A percentile compares a stretch with the other conserved stretches of the same genome.
phyloP scores from a whole-genome alignment of 53 echinoderm and acorn worm genomes.

The Crossaster papposus region DNA sequence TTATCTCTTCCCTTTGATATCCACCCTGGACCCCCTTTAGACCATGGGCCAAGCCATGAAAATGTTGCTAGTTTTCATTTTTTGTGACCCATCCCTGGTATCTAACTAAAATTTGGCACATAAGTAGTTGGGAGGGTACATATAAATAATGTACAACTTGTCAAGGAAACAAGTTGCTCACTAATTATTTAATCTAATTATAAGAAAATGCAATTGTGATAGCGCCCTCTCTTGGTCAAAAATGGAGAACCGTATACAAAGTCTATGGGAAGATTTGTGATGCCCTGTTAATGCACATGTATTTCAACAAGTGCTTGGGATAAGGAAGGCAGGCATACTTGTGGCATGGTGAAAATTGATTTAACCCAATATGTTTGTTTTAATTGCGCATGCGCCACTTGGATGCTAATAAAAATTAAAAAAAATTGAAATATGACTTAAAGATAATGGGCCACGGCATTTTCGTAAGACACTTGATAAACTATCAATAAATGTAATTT shows the following conservation, averaged over 20 bases:
- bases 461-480: not conserved
- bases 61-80: not conserved
- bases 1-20: no score
- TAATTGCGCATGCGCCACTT: not conserved
- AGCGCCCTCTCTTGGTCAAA: slow-evolving; percentile 9
- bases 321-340: not conserved
- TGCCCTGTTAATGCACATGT: not conserved
- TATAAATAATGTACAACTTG: slow-evolving; percentile 5
- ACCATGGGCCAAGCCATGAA: no score
- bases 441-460: not conserved
- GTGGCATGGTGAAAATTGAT: not conserved
- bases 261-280: not conserved
- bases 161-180: not conserved
- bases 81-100: not conserved
- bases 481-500: not conserved
- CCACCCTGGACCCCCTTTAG: no score
- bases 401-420: not conserved
- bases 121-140: not conserved
- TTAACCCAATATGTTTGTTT: not conserved
- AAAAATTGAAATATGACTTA: not conserved
- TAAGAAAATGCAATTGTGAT: slow-evolving; percentile 2
- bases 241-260: not conserved
- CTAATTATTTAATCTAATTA: not conserved
- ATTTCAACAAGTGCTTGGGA: not conserved
- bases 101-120: not conserved